A percentile compares a stretch with the other conserved stretches of the same genome.
Conservation (phyloP, 2,113 vertebrate genomes). For the Apteryx mantelli region DNA sequence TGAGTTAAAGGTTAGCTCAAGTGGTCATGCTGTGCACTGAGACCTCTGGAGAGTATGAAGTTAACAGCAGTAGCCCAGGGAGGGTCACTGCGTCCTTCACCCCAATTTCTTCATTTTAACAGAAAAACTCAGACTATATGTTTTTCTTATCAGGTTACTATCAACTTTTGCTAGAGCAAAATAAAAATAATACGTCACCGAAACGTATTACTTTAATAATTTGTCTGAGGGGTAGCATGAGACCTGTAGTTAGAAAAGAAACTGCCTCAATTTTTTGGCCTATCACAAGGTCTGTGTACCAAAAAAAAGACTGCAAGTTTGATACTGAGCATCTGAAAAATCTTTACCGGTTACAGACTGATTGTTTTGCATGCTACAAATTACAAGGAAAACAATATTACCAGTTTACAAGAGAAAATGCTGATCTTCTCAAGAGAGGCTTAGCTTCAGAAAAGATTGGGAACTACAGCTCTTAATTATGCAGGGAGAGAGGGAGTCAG, state of each 20-base stretch:
- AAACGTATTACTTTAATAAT: not conserved
- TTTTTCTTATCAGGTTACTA: not conserved
- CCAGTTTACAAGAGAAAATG: not conserved
- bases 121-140: not conserved
- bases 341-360: not conserved
- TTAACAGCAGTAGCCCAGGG: not conserved
- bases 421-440: not conserved
- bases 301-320: not conserved
- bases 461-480: not conserved
- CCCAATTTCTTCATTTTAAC: not conserved
- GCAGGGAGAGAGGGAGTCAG: not conserved
- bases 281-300: not conserved
- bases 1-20: not conserved
- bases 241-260: not conserved
- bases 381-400: not conserved
- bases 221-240: not conserved
- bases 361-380: not conserved
- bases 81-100: not conserved
- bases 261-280: not conserved
- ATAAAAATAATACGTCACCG: not conserved
- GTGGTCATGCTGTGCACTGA: not conserved
- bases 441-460: not conserved
- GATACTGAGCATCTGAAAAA: not conserved
- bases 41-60: not conserved
- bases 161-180: not conserved